These are phyloP conservation scores for Nemoura dubitans DNA, from an alignment of 2,888 invertebrate species.

Conservation along the genomic window DNA sequence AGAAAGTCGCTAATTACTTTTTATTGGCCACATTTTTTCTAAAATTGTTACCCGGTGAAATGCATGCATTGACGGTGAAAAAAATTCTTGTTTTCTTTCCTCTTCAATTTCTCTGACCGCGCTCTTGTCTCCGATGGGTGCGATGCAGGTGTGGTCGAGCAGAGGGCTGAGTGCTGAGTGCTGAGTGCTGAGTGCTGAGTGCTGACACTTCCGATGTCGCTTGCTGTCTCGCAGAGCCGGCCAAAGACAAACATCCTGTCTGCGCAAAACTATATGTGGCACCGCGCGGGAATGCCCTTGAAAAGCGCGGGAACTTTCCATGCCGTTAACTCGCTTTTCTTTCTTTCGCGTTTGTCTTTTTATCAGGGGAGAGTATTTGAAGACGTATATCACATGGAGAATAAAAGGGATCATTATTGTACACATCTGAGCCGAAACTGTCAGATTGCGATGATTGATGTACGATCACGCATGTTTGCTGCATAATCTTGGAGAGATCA, in stretches of 20 bases:
- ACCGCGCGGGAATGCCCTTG: neutral
- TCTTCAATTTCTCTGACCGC: too few relatives aligned
- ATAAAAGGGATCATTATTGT: neutral
- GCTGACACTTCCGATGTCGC: conserved; percentile 29
- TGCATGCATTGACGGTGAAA: too few relatives aligned
- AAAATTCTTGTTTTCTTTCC: too few relatives aligned
- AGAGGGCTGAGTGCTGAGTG: too few relatives aligned
- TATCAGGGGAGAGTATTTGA: too few relatives aligned
- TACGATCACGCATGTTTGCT: neutral
- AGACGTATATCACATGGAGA: neutral
- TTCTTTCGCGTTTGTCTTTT: neutral
- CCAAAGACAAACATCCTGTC: conserved; percentile 21
- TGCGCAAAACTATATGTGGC: conserved; percentile 7
- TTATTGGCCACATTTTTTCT: too few relatives aligned
- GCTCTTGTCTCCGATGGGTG: too few relatives aligned
- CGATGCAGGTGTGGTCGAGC: neutral
- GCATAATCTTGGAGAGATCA: neutral
- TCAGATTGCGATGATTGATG: neutral
- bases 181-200: neutral
- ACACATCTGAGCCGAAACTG: neutral
- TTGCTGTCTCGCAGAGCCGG: neutral
- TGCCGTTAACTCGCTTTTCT: neutral
- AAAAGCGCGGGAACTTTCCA: neutral
- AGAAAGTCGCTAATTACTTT: too few relatives aligned
- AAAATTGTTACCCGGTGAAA: too few relatives aligned